Conservation (phyloP, 2,888 invertebrate genomes). For the Dromius quadrimaculatus region DNA sequence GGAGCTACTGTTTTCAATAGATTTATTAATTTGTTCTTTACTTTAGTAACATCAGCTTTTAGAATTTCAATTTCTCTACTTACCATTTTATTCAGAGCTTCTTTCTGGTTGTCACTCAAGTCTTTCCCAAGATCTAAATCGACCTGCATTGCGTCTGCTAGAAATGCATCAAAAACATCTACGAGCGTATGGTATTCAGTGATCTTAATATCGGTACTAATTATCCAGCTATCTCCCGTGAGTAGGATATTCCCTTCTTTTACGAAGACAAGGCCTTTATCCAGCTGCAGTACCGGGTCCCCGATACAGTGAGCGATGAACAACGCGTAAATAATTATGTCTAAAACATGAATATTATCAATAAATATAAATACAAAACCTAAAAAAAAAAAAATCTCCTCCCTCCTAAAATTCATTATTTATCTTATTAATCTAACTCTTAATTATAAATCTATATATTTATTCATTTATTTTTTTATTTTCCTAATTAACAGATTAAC, state of each 20-base stretch:
- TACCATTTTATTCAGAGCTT: background rate
- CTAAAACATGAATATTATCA: constrained; percentile 3
- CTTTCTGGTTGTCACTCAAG: background rate
- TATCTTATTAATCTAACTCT: background rate
- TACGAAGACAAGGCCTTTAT: constrained; percentile 29
- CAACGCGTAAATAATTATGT: background rate
- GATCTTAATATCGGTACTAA: constrained; percentile 18
- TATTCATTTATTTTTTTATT: constrained; percentile 1
- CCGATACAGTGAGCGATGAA: background rate
- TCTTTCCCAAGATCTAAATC: background rate
- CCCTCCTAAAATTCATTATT: too few relatives aligned
- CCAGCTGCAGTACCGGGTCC: background rate
- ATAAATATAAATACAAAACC: background rate
- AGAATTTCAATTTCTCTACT: constrained; percentile 36
- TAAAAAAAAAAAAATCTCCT: background rate
- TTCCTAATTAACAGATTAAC: background rate
- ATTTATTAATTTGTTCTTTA: constrained; percentile 19
- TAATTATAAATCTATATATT: background rate
- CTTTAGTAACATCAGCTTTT: constrained; percentile 18
- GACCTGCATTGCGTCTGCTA: background rate
- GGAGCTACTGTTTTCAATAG: constrained; percentile 36
- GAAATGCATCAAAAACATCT: constrained; percentile 3
- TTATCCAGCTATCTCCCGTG: constrained; percentile 37
- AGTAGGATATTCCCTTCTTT: constrained; percentile 39
- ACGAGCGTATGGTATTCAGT: background rate